phyloP scores from a whole-genome alignment of 1,140 invertebrate species.

The Megalopta genalis region DNA sequence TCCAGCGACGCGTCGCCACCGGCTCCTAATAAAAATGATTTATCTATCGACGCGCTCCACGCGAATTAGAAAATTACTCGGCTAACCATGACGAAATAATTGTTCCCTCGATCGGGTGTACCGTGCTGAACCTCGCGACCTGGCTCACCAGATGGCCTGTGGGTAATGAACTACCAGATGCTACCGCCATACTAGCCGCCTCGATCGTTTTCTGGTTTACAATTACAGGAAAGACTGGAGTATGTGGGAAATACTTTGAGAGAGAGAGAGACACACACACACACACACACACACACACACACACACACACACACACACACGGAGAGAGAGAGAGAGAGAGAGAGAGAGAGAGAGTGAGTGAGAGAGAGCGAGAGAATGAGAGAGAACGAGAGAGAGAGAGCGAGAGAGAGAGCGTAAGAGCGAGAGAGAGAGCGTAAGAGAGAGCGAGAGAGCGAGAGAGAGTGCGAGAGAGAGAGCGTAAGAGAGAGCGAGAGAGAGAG shows the following conservation, averaged over 20 bases:
- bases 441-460: not conserved
- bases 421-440: no score
- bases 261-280: not conserved
- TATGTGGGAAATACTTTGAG: not conserved
- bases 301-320: no score
- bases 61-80: conserved; percentile 14
- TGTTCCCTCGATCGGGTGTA: conserved; percentile 1
- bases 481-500: not conserved
- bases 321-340: no score
- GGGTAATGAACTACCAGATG: not conserved
- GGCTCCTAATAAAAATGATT: conserved; percentile 39
- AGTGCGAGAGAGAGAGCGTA: not conserved
- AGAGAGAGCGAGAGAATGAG: conserved; percentile 11
- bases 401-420: conserved; percentile 13
- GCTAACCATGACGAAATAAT: conserved; percentile 1
- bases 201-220: no score
- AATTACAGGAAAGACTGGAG: not conserved
- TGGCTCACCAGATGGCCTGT: not conserved
- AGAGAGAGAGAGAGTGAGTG: not conserved
- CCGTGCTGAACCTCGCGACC: not conserved
- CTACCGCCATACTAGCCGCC: no score
- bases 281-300: no score
- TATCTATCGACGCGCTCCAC: not conserved
- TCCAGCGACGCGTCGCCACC: conserved; percentile 41
- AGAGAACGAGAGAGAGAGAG: not conserved